Percentiles rank a stretch among this genome's conserved stretches.
These are phyloP conservation scores for Panthera leo DNA, from an alignment of 2,113 vertebrate species.

Conservation along the genomic window DNA sequence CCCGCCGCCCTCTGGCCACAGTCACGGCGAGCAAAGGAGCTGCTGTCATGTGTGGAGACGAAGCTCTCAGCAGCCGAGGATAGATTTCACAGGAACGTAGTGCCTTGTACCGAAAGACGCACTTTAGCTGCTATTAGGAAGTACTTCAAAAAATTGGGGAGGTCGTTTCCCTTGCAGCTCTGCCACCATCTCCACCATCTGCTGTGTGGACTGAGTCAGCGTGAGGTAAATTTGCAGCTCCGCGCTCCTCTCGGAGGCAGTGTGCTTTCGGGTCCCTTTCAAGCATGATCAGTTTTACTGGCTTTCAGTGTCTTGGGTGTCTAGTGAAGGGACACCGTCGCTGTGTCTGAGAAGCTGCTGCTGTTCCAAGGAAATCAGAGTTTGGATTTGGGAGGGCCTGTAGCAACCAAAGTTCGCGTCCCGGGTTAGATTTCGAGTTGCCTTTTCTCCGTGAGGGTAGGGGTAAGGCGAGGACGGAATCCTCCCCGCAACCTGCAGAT, in stretches of 20 bases:
- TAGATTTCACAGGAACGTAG: slow-evolving; percentile 70
- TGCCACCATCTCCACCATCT: slow-evolving; percentile 73
- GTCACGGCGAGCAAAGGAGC: neutral
- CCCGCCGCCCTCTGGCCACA: neutral
- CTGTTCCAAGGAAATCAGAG: neutral
- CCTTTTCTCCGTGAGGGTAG: neutral
- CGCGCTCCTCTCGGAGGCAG: slow-evolving; percentile 56
- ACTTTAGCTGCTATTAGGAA: slow-evolving; percentile 66
- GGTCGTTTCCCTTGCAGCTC: slow-evolving; percentile 71
- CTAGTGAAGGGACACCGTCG: neutral
- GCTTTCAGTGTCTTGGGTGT: slow-evolving; percentile 36
- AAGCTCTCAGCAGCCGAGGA: slow-evolving; percentile 37
- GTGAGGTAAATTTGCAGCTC: slow-evolving; percentile 68
- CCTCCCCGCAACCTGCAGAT: neutral
- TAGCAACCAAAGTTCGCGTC: neutral
- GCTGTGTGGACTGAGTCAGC: slow-evolving; percentile 76
- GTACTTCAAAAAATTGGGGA: slow-evolving; percentile 51
- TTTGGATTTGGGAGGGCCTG: neutral
- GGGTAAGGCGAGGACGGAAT: neutral
- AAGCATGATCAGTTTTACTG: neutral
- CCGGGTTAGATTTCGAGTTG: neutral
- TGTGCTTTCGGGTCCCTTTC: slow-evolving; percentile 27
- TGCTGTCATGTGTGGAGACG: slow-evolving; percentile 8
- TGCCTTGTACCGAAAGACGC: slow-evolving; percentile 62
- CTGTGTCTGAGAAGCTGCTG: neutral